Conservation (phyloP, 2,113 vertebrate species). For the Gobio gobio region DNA sequence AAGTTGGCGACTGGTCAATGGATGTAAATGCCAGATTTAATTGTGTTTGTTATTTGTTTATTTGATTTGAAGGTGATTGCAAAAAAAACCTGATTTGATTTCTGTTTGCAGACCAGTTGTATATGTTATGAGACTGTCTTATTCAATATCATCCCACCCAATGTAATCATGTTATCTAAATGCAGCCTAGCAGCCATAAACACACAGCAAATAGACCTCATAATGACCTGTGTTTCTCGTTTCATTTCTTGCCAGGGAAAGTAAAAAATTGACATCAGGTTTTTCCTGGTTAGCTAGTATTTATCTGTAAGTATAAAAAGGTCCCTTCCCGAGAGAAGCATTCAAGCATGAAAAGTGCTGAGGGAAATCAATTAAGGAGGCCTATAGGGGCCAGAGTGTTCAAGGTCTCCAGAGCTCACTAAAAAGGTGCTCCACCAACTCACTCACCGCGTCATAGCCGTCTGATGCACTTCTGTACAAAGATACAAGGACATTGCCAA, state of each 20-base stretch:
- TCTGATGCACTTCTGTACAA: neutral
- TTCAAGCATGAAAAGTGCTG: slow-evolving; percentile 41
- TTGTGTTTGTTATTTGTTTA: slow-evolving; percentile 27
- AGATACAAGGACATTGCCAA: slow-evolving; percentile 26
- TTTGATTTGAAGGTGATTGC: slow-evolving; percentile 20
- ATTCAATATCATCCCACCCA: slow-evolving; percentile 33
- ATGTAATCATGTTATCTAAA: slow-evolving; percentile 33
- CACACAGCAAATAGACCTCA: neutral
- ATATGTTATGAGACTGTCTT: slow-evolving; percentile 20
- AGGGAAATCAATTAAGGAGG: slow-evolving; percentile 46
- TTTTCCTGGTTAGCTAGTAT: neutral
- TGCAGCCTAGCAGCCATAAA: neutral
- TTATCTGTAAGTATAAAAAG: slow-evolving; percentile 13
- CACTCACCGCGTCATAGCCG: neutral
- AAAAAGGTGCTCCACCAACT: neutral
- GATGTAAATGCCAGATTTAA: slow-evolving; percentile 40
- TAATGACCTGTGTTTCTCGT: neutral
- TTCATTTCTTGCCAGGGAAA: neutral
- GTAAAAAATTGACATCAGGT: neutral
- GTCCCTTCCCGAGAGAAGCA: neutral
- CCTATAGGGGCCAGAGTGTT: slow-evolving; percentile 13
- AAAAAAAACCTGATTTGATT: slow-evolving; percentile 31
- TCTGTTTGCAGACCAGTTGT: slow-evolving; percentile 20
- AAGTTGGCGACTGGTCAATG: neutral
- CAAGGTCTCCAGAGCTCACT: neutral